A percentile compares a stretch with the other conserved stretches of the same genome.
Evolutionary conservation across 1,140 invertebrate genomes (phyloP).

Genomic region (Pararge aegeria): DNA sequence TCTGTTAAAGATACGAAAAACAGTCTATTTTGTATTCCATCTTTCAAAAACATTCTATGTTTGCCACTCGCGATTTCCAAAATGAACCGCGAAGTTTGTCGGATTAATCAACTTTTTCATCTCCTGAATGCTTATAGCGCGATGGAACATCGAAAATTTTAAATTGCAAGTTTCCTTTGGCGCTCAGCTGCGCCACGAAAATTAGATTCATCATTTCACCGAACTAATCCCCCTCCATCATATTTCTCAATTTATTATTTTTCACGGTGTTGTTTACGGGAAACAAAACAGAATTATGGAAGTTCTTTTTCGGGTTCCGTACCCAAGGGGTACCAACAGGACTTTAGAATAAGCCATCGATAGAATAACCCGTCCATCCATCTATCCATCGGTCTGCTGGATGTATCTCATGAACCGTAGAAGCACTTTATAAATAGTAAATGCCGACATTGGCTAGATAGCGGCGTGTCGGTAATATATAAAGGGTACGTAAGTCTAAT

Average conservation of each 20-base stretch:
- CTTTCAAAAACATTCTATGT: constrained; percentile 19
- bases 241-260: constrained; percentile 25
- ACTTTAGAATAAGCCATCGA: no score
- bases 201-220: constrained; percentile 39
- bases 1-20: no score
- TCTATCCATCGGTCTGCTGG: no score
- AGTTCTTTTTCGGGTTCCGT: background rate
- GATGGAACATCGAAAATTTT: constrained; percentile 40
- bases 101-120: constrained; percentile 34
- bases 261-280: constrained; percentile 15
- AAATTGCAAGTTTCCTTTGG: constrained; percentile 39
- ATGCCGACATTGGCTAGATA: no score
- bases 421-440: no score
- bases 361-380: no score
- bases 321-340: no score
- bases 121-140: constrained; percentile 32
- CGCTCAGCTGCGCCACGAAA: constrained; percentile 33
- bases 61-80: constrained; percentile 24
- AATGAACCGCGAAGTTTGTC: constrained; percentile 31
- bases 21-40: background rate
- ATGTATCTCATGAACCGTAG: no score
- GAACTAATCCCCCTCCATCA: constrained; percentile 31
- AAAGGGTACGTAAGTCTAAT: no score
- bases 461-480: no score
- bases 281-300: background rate